Evolutionary conservation across 2,113 vertebrate genomes (phyloP).

Genomic region (Megaceryle maxima): DNA sequence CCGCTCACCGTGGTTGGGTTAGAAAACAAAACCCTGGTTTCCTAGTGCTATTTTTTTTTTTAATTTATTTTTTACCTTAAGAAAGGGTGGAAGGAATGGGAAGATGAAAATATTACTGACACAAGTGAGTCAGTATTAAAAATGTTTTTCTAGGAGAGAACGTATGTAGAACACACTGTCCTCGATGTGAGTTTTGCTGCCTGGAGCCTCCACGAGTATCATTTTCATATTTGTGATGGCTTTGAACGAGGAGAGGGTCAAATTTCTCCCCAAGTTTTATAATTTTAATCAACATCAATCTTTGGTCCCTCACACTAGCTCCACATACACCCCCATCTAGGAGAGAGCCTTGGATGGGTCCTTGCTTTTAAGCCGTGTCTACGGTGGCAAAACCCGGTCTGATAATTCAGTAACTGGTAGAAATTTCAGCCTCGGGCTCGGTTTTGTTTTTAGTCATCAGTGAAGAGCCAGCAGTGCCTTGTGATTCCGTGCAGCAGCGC

Average conservation of each 20-base stretch:
- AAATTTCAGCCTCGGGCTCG: not conserved
- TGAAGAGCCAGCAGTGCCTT: not conserved
- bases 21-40: constrained; percentile 42
- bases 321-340: not conserved
- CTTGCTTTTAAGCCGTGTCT: not conserved
- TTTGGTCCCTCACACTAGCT: not conserved
- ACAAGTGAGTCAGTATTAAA: constrained; percentile 44
- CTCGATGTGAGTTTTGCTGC: not conserved
- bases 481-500: not conserved
- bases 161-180: not conserved
- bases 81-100: constrained; percentile 9
- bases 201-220: not conserved
- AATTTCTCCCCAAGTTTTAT: not conserved
- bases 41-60: constrained; percentile 23
- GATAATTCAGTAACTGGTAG: not conserved
- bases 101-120: constrained; percentile 37
- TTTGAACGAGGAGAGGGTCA: not conserved
- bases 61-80: not conserved
- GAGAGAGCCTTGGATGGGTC: not conserved
- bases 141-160: constrained; percentile 35
- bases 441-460: not conserved
- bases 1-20: not conserved
- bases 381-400: not conserved
- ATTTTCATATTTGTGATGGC: not conserved
- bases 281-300: not conserved